phyloP scores from a whole-genome alignment of 2,113 vertebrate species.

The Mastomys coucha region DNA sequence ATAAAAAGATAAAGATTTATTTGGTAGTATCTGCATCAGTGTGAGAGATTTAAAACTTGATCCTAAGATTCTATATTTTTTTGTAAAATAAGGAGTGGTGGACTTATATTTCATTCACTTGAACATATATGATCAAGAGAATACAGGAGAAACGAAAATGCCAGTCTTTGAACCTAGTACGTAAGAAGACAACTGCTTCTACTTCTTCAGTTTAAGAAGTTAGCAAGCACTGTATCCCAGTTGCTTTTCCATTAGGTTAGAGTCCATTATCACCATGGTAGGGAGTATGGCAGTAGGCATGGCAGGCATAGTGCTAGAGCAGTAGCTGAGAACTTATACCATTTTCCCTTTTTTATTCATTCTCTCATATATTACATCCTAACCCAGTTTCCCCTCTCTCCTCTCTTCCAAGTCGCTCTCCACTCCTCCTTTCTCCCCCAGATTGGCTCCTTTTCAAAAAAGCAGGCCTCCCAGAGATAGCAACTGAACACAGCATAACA shows the following conservation, averaged over 20 bases:
- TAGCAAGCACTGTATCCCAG: background rate
- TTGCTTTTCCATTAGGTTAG: background rate
- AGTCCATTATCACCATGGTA: background rate
- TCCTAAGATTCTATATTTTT: conserved; percentile 39
- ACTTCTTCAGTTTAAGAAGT: background rate
- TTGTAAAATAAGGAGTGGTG: background rate
- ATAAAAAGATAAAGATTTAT: conserved; percentile 37
- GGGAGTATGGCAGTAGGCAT: background rate
- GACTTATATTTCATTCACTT: background rate
- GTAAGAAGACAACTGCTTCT: background rate
- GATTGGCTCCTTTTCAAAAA: background rate
- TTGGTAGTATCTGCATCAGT: background rate
- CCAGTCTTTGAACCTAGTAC: background rate
- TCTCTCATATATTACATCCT: background rate
- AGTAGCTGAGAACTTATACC: background rate
- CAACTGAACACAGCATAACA: background rate
- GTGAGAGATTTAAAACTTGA: conserved; percentile 12
- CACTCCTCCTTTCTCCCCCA: background rate
- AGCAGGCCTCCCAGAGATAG: background rate
- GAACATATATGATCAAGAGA: conserved; percentile 16
- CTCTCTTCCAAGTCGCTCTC: background rate
- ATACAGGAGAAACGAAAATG: background rate
- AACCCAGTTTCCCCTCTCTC: background rate
- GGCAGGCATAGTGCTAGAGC: too few relatives aligned
- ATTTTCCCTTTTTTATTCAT: background rate